A percentile compares a stretch with the other conserved stretches of the same genome.
These are phyloP conservation scores for Sternotherus odoratus DNA, from an alignment of 2,797 vertebrate genomes.

Conservation along the genomic window DNA sequence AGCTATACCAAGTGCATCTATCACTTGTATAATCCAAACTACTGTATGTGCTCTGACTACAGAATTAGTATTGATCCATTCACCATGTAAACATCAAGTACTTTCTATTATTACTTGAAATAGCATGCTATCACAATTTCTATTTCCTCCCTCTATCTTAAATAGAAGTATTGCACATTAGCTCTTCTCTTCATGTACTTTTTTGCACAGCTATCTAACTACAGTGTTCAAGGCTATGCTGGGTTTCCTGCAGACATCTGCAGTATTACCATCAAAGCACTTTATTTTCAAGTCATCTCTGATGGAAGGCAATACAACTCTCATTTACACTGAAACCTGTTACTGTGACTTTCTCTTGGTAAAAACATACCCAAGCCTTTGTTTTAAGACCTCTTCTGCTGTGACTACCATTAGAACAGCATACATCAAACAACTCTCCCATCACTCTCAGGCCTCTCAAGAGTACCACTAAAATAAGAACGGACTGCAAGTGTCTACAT, in stretches of 20 bases:
- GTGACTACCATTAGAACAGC: conserved; percentile 11
- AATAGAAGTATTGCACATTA: conserved; percentile 87
- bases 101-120: conserved; percentile 88
- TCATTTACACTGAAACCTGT: conserved; percentile 80
- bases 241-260: conserved; percentile 85
- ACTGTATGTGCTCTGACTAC: conserved; percentile 85
- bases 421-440: conserved; percentile 34
- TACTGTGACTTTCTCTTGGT: conserved; percentile 67
- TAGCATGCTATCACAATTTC: conserved; percentile 88
- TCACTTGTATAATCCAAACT: conserved; percentile 87
- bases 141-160: conserved; percentile 88
- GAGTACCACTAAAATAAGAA: conserved; percentile 35
- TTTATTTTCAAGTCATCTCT: conserved; percentile 84
- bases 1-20: conserved; percentile 83
- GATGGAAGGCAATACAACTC: conserved; percentile 80
- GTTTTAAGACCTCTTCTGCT: conserved; percentile 57
- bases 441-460: conserved; percentile 40
- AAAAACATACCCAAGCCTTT: conserved; percentile 59
- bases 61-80: conserved; percentile 87
- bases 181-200: conserved; percentile 82
- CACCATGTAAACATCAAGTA: conserved; percentile 87
- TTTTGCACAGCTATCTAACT: conserved; percentile 84
- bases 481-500: conserved; percentile 36
- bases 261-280: conserved; percentile 83
- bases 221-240: conserved; percentile 78